A percentile compares a stretch with the other conserved stretches of the same genome.
These are phyloP conservation scores for Spatula clypeata DNA, from an alignment of 2,797 vertebrate species.

Conservation along the genomic window DNA sequence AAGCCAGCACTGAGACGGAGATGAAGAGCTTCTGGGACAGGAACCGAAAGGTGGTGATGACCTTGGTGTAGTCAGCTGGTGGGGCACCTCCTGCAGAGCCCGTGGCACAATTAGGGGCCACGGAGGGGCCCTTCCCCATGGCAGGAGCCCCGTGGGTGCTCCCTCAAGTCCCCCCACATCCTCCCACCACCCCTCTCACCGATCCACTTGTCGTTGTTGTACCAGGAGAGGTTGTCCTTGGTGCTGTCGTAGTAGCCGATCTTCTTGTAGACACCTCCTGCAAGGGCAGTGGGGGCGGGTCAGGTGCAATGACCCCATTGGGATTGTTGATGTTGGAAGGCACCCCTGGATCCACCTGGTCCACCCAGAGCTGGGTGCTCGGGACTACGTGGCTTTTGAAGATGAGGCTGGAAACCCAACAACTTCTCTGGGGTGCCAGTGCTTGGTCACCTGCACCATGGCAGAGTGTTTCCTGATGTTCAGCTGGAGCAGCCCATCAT, in stretches of 20 bases:
- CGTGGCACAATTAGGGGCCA: not conserved
- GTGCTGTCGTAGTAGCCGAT: conserved; percentile 98
- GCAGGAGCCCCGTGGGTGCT: not conserved
- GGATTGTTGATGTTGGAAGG: not conserved
- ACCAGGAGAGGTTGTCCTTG: conserved; percentile 96
- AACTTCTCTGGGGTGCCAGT: not conserved
- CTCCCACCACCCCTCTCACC: conserved; percentile 82
- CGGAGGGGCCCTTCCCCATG: not conserved
- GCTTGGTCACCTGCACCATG: not conserved
- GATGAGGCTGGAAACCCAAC: not conserved
- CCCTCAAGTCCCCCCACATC: not conserved
- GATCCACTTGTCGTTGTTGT: conserved; percentile 94
- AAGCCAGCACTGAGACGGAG: conserved; percentile 91
- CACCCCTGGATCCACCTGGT: not conserved
- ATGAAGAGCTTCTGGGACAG: conserved; percentile 96
- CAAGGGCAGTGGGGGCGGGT: not conserved
- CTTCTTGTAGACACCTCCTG: conserved; percentile 95
- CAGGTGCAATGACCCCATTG: not conserved
- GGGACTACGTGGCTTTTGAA: accelerated
- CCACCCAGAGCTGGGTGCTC: not conserved
- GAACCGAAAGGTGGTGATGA: conserved; percentile 93
- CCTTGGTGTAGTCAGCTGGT: conserved; percentile 93
- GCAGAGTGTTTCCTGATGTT: not conserved
- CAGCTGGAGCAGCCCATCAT: not conserved
- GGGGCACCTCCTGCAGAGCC: conserved; percentile 85